Base-by-base conservation (phyloP, 2,888 invertebrate species). In the Rambutsinella grinnellia region DNA sequence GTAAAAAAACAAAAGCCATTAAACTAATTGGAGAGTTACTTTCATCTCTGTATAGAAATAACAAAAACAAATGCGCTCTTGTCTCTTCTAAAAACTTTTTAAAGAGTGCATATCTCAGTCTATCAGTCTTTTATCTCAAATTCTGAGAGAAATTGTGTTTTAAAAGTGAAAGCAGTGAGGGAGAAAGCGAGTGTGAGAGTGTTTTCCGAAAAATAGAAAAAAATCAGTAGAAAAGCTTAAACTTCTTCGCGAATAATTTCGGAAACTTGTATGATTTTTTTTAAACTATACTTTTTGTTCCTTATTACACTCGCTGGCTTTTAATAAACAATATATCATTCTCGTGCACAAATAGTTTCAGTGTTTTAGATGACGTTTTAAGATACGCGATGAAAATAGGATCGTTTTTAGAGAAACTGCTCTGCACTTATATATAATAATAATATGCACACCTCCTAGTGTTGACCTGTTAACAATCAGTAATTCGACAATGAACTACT, bases 381-480 rank as follows among this genome's bases (percentile, higher is more conserved):
- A 46, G 46, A 46, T 46, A 46, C 46, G 15, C 15, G 46, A n/a
- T n/a, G 15, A 46, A 46, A 44, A 44, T n/a, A 46, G 46, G 46
- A 46, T n/a, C 46, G 17, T n/a, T 24, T 56, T 21, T 13, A n/a
- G n/a, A 17, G 19, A 24, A 56, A 24, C 56, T n/a, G 17, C 26
- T 56, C n/a, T 21, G 17, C 56, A 23, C 23, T 10, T n/a, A n/a
- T n/a, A n/a, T n/a, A n/a, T n/a, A n/a, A n/a, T n/a, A n/a, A n/a
- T n/a, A n/a, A n/a, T 56, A 56, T 24, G 21, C 21, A 15, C 13
- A 54, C 54, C 63, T 70, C 62, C 62, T 70, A 70, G 62, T n/a
- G n/a, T 70, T 70, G 62, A 70, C 70, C 70, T 70, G 70, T 70
- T 70, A 58, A 70, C 70, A 70, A 70, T 70, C 70, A 70, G 57